Evolutionary conservation across 1,140 invertebrate species (phyloP).

Genomic region (Conus ventricosus): DNA sequence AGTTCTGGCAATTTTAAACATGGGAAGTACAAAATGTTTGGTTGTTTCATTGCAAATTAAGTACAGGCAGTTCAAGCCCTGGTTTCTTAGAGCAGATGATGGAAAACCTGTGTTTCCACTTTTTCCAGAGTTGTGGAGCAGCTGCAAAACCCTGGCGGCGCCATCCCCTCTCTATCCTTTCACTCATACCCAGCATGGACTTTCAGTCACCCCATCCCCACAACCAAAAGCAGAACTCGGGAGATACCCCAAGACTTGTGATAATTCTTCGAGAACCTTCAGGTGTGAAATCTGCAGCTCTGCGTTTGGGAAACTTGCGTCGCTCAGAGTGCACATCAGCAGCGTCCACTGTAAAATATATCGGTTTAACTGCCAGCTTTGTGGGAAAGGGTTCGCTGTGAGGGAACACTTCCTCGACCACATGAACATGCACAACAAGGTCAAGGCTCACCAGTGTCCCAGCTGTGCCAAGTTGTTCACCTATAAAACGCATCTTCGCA

Average conservation of each 20-base stretch:
- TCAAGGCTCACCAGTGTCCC: slow-evolving; percentile 28
- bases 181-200: too few species aligned
- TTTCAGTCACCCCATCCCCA: too few species aligned
- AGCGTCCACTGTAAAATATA: not conserved
- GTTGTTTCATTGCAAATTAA: too few species aligned
- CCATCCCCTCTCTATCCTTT: too few species aligned
- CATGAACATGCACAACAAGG: slow-evolving; percentile 30
- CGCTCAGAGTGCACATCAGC: not conserved
- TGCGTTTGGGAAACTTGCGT: not conserved
- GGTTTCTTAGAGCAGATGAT: not conserved
- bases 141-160: not conserved
- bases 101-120: not conserved
- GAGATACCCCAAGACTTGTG: not conserved
- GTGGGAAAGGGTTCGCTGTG: slow-evolving; percentile 5
- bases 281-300: not conserved
- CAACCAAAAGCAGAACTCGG: too few species aligned
- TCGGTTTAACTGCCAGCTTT: slow-evolving; percentile 3
- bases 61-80: too few species aligned
- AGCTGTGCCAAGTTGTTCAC: slow-evolving; percentile 1
- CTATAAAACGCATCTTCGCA: not conserved
- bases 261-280: not conserved
- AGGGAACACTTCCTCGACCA: slow-evolving; percentile 24
- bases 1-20: too few species aligned
- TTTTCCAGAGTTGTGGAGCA: not conserved
- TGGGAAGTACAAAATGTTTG: too few species aligned